Evolutionary conservation across 2,797 vertebrate species (phyloP).

Genomic region (Smutsia temminckii): DNA sequence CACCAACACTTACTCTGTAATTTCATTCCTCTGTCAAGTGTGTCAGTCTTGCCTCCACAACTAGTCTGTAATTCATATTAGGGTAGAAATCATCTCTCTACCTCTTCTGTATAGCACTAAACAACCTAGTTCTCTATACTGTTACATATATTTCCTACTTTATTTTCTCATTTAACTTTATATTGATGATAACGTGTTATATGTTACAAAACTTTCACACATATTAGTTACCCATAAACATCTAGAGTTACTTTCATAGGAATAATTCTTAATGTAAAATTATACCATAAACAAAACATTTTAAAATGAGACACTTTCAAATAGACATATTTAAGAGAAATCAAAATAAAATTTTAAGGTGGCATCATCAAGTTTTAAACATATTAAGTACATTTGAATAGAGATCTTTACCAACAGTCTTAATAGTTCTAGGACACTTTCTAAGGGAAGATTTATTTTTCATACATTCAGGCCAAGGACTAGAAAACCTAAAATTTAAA

Average conservation of each 20-base stretch:
- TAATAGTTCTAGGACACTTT: background rate
- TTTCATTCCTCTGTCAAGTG: background rate
- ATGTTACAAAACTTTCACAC: background rate
- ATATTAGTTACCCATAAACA: background rate
- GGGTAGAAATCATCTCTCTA: background rate
- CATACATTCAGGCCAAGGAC: background rate
- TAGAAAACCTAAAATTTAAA: background rate
- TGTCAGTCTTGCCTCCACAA: background rate
- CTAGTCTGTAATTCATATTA: background rate
- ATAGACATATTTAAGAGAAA: background rate
- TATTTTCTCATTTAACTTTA: background rate
- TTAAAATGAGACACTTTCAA: background rate
- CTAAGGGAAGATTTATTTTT: background rate
- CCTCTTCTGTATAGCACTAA: background rate
- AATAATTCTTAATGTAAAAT: slow-evolving; percentile 45
- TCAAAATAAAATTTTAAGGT: background rate
- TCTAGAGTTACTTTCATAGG: background rate
- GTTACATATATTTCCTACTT: background rate
- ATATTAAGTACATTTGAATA: background rate
- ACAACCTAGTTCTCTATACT: background rate
- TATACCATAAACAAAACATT: background rate
- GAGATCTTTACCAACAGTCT: background rate
- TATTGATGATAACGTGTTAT: background rate
- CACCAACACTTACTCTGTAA: background rate
- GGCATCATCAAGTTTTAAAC: background rate